Conservation (phyloP, 53 echinoderm and acorn worm species). For the Astropecten irregularis region DNA sequence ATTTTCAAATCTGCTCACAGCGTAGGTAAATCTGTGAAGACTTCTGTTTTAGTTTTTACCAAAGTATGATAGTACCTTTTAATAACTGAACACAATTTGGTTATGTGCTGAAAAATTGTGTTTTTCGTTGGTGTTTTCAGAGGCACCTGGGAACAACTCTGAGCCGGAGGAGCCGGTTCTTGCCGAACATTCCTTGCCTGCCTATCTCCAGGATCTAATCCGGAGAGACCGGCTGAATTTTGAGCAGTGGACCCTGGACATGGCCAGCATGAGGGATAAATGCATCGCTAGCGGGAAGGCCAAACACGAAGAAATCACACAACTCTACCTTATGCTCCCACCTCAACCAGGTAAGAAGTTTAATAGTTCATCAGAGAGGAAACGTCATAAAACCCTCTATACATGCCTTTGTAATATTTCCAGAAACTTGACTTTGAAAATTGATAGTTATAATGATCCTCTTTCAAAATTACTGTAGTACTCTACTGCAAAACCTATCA, state of each 20-base stretch:
- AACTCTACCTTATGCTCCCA: conserved; percentile 64
- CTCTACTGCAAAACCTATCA: too few species aligned
- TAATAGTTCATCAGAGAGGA: too few species aligned
- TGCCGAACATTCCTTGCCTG: conserved; percentile 48
- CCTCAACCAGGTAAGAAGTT: conserved; percentile 73
- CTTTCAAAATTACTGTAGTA: too few species aligned
- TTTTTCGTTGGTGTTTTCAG: neutral
- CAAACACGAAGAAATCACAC: conserved; percentile 74
- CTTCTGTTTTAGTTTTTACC: too few species aligned
- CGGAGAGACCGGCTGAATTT: conserved; percentile 62
- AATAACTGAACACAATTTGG: neutral
- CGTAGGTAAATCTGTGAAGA: too few species aligned
- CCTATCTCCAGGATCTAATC: conserved; percentile 79
- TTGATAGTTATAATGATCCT: too few species aligned
- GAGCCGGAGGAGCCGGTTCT: neutral
- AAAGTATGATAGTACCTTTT: too few species aligned
- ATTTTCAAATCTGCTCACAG: neutral
- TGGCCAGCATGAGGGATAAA: conserved; percentile 73
- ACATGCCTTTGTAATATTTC: too few species aligned
- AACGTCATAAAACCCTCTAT: too few species aligned
- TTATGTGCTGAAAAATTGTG: neutral
- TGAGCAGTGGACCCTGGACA: conserved; percentile 82
- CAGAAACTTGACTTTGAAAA: too few species aligned
- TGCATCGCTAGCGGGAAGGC: conserved; percentile 73
- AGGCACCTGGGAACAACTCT: neutral